Base-by-base conservation (phyloP, 1,140 invertebrate genomes). In the Drosophila auraria region DNA sequence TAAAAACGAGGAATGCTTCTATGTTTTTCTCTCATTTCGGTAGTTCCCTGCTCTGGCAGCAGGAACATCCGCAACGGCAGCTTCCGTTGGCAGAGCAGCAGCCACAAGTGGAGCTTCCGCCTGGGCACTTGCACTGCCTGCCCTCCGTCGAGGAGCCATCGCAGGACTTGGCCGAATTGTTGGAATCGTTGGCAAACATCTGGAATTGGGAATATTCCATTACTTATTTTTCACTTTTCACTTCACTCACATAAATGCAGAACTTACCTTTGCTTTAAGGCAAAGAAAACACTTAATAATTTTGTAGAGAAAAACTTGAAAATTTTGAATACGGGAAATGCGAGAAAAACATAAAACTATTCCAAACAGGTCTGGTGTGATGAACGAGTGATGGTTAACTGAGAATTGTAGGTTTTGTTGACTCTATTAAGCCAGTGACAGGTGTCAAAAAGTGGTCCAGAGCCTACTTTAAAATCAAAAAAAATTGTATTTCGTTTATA, bases 311-410 rank as follows among this genome's bases (percentile, higher is more conserved):
- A 6, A 9, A 56, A 54, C n/a, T 30, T 2, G 3, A 6, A 17
- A 65, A 42, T 58, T 30, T 23, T 0, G 14, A 40, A 5, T 1
- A 40, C 23, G 6, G 11, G 25, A 70, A 58, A 72, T 20, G 17
- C 17, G 17, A 33, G 33, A 36, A 53, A 73, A 61, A 73, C 23
- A 30, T 53, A 45, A 12, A 72, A 44, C 47, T 51, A 33, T 38
- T 12, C 50, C 63, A 49, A 57, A 60, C 38, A 30, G 45, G n/a
- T 73, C 30, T 61, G 23, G 11, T 53, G 5, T 44, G 17, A 8
- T 17, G 2, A 36, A 23, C 14, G 6, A n/a, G 14, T 50, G 47
- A 53, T 38, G 54, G 45, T 11, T 44, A 17, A 61, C 68, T 73
- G 47, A 30, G 2, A 1, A n/a, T 30, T 44, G 9, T 30, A 15